Evolutionary conservation across 2,888 invertebrate species (phyloP), one percentile per base, ranked within the genome.

Genomic region (Amblyteles armatorius): DNA sequence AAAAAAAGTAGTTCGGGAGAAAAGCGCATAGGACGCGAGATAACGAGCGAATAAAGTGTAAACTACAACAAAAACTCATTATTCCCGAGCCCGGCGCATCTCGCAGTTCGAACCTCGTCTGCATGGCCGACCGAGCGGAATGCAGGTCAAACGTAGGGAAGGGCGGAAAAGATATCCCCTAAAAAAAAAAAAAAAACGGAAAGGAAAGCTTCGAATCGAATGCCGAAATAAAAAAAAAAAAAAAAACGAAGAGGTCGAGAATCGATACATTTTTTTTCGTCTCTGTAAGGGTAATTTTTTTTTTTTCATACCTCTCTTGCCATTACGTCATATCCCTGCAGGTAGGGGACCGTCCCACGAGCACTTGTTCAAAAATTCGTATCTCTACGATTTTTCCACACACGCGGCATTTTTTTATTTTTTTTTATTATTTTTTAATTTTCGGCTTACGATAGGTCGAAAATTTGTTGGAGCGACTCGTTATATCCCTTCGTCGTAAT

Each of bases 241-340:
- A 69, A 78, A 57, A 82, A 71, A 48, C 16, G 13, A 68, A 63
- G 16, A 22, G 40, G 44, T 26, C 1, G 1, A 44, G 57, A 48
- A 33, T 48, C 44, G 11, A 44, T 60, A 26, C 16, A 4, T 52
- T 16, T 69, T 57, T 22, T 55, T 48, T 68, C 57, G 13, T 36
- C 5, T 44, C 57, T 19, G 26, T 22, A 26, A 33, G 11, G 11
- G n/a, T 7, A 60, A 60, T 33, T 13, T 13, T 13, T 44, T 60
- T 29, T 40, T 52, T 78, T 76, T 40, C 83, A 79, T 93, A 94
- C 94, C 94, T 94, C 94, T 94, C 94, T 94, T 94, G 94, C 94
- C 94, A 94, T 94, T 94, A 94, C 94, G 94, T 94, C 94, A 94
- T 94, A 93, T 93, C 93, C 93, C 93, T 93, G 93, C 93, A 93